Percentiles rank a stretch among this genome's conserved stretches.
Conservation (phyloP, 2,888 invertebrate species). For the Ganaspis brasiliensis region DNA sequence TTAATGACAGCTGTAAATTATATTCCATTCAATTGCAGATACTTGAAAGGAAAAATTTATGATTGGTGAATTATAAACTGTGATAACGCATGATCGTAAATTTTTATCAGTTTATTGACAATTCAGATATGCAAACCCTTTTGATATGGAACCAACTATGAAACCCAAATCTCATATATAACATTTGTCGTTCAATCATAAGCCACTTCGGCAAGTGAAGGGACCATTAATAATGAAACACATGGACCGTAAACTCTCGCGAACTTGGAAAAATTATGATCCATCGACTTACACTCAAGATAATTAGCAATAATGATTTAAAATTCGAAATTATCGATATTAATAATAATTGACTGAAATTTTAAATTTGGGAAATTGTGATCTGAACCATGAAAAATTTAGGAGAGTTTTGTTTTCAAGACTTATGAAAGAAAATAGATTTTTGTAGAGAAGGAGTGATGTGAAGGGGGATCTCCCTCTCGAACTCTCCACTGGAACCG, state of each 20-base stretch:
- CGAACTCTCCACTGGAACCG: neutral
- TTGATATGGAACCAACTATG: neutral
- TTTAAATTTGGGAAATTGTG: neutral
- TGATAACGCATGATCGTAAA: neutral
- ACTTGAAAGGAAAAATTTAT: neutral
- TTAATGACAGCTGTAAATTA: no score
- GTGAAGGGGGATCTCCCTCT: neutral
- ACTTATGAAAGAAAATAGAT: neutral
- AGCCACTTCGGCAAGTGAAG: constrained; percentile 7
- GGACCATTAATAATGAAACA: constrained; percentile 37
- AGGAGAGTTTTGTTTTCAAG: no score
- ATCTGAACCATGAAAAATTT: no score
- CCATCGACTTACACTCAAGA: constrained; percentile 20
- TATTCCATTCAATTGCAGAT: neutral
- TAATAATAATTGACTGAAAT: no score
- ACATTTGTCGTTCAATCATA: constrained; percentile 28
- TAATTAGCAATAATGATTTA: neutral
- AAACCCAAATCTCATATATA: constrained; percentile 17
- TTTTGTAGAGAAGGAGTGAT: neutral
- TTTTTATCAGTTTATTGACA: constrained; percentile 16
- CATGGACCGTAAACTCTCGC: constrained; percentile 16
- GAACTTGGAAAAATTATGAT: constrained; percentile 11
- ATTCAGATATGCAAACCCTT: neutral
- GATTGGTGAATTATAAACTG: neutral
- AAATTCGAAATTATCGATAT: no score